Evolutionary conservation across 2,888 invertebrate genomes (phyloP).

Genomic region (Tetragonisca angustula): DNA sequence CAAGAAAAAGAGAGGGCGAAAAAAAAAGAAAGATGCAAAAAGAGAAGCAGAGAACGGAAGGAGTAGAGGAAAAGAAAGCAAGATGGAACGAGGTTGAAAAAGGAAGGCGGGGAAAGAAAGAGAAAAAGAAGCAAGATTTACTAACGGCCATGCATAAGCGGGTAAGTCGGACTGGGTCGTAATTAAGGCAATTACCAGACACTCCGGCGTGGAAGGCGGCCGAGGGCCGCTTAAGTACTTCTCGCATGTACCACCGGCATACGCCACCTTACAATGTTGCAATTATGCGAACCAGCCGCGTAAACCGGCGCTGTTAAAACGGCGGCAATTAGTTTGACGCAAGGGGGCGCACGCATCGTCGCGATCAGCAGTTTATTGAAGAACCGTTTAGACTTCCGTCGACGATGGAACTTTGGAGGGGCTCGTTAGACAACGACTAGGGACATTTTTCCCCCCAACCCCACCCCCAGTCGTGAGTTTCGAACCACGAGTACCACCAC

Average conservation of each 20-base stretch:
- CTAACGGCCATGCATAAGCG: constrained; percentile 61
- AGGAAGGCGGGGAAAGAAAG: not conserved
- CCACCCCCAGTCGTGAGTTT: not conserved
- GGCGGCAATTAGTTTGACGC: constrained; percentile 74
- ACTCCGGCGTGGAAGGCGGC: constrained; percentile 55
- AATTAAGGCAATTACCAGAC: constrained; percentile 79
- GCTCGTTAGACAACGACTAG: constrained; percentile 14
- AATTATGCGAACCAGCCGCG: constrained; percentile 76
- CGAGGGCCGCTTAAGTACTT: constrained; percentile 57
- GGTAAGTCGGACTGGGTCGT: constrained; percentile 72
- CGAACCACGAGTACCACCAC: too few species aligned
- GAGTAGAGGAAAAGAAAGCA: not conserved
- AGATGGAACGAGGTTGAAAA: not conserved
- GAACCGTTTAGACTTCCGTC: not conserved
- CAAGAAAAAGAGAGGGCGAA: not conserved
- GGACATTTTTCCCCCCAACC: not conserved
- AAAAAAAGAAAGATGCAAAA: too few species aligned
- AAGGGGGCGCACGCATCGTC: constrained; percentile 45
- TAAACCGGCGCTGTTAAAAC: constrained; percentile 76
- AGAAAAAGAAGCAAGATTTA: constrained; percentile 52
- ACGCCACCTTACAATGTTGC: constrained; percentile 69
- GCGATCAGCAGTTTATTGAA: constrained; percentile 41
- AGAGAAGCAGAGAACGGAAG: not conserved
- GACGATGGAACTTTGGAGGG: constrained; percentile 4
- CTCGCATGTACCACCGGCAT: constrained; percentile 60